Conservation (phyloP, 2,888 invertebrate genomes). For the Microctonus brassicae region DNA sequence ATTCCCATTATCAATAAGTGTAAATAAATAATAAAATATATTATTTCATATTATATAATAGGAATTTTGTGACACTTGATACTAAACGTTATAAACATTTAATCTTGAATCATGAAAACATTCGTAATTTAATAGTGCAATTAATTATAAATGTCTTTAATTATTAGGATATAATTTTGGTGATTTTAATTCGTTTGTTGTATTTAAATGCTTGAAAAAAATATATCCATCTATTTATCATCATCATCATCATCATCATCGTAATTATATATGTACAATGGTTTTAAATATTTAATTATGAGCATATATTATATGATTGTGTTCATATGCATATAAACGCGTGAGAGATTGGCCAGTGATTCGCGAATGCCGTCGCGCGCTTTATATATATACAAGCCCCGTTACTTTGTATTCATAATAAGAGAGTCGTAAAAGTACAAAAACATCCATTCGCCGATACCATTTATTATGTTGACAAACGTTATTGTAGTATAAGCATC, state of each 20-base stretch:
- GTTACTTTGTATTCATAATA: constrained; percentile 59
- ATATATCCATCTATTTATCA: not conserved
- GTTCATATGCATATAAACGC: constrained; percentile 41
- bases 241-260: not conserved
- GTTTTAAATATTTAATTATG: constrained; percentile 10
- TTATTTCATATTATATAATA: not conserved
- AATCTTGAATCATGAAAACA: not conserved
- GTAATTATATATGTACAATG: not conserved
- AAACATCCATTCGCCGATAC: constrained; percentile 65
- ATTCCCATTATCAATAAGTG: not conserved
- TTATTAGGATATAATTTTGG: not conserved
- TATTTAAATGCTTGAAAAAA: not conserved
- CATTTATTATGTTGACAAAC: constrained; percentile 55
- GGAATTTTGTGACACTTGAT: not conserved
- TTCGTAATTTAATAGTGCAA: not conserved
- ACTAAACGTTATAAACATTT: not conserved
- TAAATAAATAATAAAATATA: not conserved
- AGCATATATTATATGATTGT: constrained; percentile 37
- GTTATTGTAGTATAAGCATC: constrained; percentile 44
- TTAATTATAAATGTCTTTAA: not conserved
- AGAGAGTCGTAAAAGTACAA: constrained; percentile 61
- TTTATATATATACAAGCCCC: constrained; percentile 42
- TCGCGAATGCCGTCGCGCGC: constrained; percentile 32
- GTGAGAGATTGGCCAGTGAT: constrained; percentile 25
- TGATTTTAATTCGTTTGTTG: not conserved